A percentile compares a stretch with the other conserved stretches of the same genome.
These are phyloP conservation scores for Cyphomyrmex costatus DNA, from an alignment of 1,140 invertebrate genomes.

Conservation along the genomic window DNA sequence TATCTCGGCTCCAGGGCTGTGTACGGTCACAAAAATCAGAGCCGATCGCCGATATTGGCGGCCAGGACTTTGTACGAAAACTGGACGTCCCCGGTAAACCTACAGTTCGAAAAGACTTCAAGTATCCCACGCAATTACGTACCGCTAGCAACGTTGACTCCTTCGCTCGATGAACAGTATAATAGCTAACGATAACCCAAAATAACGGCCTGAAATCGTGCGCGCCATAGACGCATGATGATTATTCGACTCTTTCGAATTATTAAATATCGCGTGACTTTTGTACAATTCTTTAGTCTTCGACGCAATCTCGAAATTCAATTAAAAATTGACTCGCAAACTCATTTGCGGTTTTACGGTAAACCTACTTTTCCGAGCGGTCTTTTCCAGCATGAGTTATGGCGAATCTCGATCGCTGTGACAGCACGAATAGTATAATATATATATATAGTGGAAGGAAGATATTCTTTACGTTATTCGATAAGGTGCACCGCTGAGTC, in stretches of 20 bases:
- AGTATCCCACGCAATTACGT: not conserved
- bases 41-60: constrained; percentile 23
- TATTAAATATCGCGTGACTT: not conserved
- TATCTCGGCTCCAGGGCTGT: constrained; percentile 66
- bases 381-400: not conserved
- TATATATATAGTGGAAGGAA: not conserved
- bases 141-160: not conserved
- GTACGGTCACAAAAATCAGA: constrained; percentile 50
- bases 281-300: not conserved
- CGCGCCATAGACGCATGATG: too few relatives aligned
- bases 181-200: not conserved
- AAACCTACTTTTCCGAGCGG: not conserved
- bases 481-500: not conserved
- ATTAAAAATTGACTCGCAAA: not conserved
- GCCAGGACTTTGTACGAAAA: not conserved
- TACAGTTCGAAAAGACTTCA: too few relatives aligned
- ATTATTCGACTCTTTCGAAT: not conserved
- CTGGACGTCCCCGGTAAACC: not conserved
- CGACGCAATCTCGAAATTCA: not conserved
- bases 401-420: not conserved
- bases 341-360: not conserved
- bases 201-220: not conserved
- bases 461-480: constrained; percentile 13
- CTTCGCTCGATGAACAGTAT: not conserved
- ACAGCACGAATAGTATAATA: not conserved